Conservation (phyloP, 92 coral and sea anemone species). For the Bergia puertoricense region DNA sequence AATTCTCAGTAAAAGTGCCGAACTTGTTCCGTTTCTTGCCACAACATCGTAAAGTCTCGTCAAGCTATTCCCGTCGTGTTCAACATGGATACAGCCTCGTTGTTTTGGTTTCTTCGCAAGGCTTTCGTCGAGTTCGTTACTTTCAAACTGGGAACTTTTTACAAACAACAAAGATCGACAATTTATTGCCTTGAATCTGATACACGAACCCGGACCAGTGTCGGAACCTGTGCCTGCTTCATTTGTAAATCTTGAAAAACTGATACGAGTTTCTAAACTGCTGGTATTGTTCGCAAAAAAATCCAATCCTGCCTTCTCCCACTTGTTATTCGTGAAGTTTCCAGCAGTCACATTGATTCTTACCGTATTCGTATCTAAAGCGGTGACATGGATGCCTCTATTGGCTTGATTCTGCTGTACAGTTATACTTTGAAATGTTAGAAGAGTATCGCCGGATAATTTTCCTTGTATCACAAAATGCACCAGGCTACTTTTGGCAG, state of each 20-base stretch:
- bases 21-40: conserved; percentile 15
- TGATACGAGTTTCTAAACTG: background rate
- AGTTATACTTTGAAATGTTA: background rate
- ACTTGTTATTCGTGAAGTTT: background rate
- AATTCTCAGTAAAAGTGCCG: conserved; percentile 15
- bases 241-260: background rate
- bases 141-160: conserved; percentile 6
- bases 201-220: conserved; percentile 9
- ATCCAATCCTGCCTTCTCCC: conserved; percentile 15
- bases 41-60: conserved; percentile 18
- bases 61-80: conserved; percentile 10
- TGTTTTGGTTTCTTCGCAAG: background rate
- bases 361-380: background rate
- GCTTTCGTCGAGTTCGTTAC: background rate
- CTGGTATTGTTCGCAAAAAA: background rate
- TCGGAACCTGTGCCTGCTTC: background rate
- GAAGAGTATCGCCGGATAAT: background rate
- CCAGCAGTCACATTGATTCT: background rate
- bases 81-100: conserved; percentile 11
- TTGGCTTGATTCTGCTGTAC: background rate
- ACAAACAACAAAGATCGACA: background rate
- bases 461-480: background rate
- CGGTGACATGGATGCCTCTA: background rate
- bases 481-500: background rate
- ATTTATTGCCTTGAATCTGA: background rate